Base-by-base conservation (phyloP, 2,797 vertebrate genomes). In the Propithecus deckenii region DNA sequence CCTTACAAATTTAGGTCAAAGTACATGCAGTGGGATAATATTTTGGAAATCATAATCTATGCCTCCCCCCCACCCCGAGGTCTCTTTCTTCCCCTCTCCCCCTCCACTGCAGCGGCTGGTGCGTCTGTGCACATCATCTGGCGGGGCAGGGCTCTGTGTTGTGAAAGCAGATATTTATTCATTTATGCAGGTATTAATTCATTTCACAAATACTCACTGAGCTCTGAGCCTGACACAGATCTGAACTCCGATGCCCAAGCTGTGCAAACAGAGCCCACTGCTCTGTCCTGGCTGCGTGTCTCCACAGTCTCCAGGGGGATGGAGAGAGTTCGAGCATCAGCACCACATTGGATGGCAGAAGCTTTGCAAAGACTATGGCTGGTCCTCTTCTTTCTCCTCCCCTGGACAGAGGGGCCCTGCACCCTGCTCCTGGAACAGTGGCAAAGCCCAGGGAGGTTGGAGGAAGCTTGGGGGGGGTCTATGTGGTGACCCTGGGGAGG, bases 1-100 rank as follows among this genome's bases (percentile, higher is more conserved):
- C 25, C 41, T 91, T 67, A 61, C 11, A 86, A 38, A 86, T 59
- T 52, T 55, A 38, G n/a, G 46, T 78, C 52, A 67, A 72, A 90
- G 81, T 15, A 25, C 35, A 74, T 4, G 17, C 10, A 52, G 17
- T 1, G 3, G 23, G 30, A 67, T 35, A 43, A 32, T 48, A 23
- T 25, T 86, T 75, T 57, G 17, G 35, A 32, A 92, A 71, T 18
- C 28, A 4, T 71, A 63, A 75, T 38, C 22, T 61, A 41, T 71
- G n/a, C 7, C 7, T 13, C 1, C 32, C 2, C 28, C 5, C n/a
- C 22, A 32, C 17, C 25, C 48, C 48, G 46, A 63, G 81, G 22
- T 50, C 72, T 72, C 32, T 55, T 72, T 32, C 52, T 76, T 75
- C 52, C 63, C 48, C 14, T 32, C 4, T 48, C 15, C 17, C 28